phyloP scores from a whole-genome alignment of 1,140 invertebrate species.

The Drosophila kikkawai region DNA sequence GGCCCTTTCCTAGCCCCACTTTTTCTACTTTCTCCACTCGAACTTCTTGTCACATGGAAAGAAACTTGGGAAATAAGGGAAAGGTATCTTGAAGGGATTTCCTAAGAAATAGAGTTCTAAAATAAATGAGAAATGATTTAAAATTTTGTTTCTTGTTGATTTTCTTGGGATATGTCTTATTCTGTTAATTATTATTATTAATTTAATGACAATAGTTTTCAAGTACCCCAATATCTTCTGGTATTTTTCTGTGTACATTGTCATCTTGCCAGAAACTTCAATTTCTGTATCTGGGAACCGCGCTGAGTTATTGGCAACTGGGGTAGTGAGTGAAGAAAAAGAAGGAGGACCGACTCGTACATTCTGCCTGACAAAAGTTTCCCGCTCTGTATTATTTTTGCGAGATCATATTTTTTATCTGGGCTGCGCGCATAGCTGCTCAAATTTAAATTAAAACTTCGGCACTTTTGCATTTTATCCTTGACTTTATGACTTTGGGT shows the following conservation, averaged over 20 bases:
- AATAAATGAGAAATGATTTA: neutral
- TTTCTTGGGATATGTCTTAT: neutral
- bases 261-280: slow-evolving; percentile 29
- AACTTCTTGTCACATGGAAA: slow-evolving; percentile 15
- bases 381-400: slow-evolving; percentile 44
- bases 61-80: neutral
- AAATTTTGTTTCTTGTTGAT: neutral
- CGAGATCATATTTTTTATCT: slow-evolving; percentile 51
- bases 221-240: neutral
- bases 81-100: neutral
- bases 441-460: slow-evolving; percentile 84
- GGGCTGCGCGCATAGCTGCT: slow-evolving; percentile 30
- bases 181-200: no score
- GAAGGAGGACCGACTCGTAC: slow-evolving; percentile 13
- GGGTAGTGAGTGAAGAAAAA: slow-evolving; percentile 17
- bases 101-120: neutral
- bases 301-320: slow-evolving; percentile 54
- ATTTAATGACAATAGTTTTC: neutral
- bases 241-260: neutral
- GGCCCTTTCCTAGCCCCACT: slow-evolving; percentile 10
- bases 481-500: slow-evolving; percentile 79
- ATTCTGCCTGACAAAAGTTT: slow-evolving; percentile 33
- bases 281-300: slow-evolving; percentile 28
- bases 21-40: slow-evolving; percentile 2
- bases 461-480: slow-evolving; percentile 79